Percentiles rank a stretch among this genome's conserved stretches.
Conservation (phyloP, 2,888 invertebrate species). For the Busseola fusca region DNA sequence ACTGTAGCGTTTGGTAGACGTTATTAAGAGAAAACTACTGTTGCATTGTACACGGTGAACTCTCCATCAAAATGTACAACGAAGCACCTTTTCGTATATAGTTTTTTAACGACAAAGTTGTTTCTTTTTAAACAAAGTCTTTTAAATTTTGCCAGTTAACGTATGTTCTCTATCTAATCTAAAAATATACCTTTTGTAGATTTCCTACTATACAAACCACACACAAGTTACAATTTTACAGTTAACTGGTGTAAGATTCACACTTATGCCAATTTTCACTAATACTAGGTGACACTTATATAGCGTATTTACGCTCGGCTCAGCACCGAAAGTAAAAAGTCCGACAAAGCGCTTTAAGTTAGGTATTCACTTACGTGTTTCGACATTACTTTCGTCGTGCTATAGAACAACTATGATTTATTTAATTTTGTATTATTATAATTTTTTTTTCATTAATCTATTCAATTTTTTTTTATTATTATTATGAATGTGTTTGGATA, state of each 20-base stretch:
- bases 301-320: neutral
- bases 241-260: neutral
- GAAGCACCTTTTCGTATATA: neutral
- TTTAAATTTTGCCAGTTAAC: neutral
- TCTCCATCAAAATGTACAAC: constrained; percentile 11
- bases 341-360: neutral
- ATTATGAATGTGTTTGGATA: no score
- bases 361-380: neutral
- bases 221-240: constrained; percentile 9
- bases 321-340: neutral
- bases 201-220: neutral
- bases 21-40: neutral
- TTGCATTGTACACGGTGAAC: neutral
- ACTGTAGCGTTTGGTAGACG: constrained; percentile 69
- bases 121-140: neutral
- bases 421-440: no score
- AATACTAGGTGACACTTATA: neutral
- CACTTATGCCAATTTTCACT: neutral
- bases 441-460: no score
- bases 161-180: neutral
- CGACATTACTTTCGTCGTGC: neutral
- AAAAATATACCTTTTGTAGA: neutral
- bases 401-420: no score
- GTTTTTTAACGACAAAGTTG: neutral
- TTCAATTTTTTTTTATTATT: no score